phyloP scores from a whole-genome alignment of 1,140 invertebrate genomes.

The Diabrotica undecimpunctata region DNA sequence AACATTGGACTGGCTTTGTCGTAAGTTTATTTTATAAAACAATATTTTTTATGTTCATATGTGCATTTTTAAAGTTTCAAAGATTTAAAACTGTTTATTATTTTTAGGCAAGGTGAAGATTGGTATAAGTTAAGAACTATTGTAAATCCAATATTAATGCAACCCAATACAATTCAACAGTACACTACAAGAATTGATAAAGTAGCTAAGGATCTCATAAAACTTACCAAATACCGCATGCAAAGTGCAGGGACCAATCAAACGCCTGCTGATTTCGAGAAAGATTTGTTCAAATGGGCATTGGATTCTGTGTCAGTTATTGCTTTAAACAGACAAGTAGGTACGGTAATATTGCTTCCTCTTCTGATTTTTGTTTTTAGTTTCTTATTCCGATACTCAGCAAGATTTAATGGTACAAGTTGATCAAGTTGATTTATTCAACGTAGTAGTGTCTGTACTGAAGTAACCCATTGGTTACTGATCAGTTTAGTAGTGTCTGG shows the following conservation, averaged over 20 bases:
- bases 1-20: too few species aligned
- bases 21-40: too few species aligned
- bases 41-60: too few species aligned
- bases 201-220: slow-evolving; percentile 50
- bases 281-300: slow-evolving; percentile 64
- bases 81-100: too few species aligned
- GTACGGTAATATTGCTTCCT: not conserved
- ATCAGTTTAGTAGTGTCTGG: too few species aligned
- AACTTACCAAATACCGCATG: slow-evolving; percentile 55
- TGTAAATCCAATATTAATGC: slow-evolving; percentile 56
- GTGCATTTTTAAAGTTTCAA: too few species aligned
- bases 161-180: slow-evolving; percentile 50
- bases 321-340: slow-evolving; percentile 63
- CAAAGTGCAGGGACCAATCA: slow-evolving; percentile 45
- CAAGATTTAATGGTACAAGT: too few species aligned
- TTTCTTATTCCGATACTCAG: too few species aligned
- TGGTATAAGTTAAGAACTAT: slow-evolving; percentile 54
- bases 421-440: too few species aligned
- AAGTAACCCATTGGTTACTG: too few species aligned
- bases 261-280: slow-evolving; percentile 55
- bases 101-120: slow-evolving; percentile 51
- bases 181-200: slow-evolving; percentile 51
- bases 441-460: too few species aligned
- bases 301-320: slow-evolving; percentile 66
- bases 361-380: too few species aligned